These are phyloP conservation scores for Sycophaga agraensis DNA, from an alignment of 1,140 invertebrate genomes.

Conservation along the genomic window DNA sequence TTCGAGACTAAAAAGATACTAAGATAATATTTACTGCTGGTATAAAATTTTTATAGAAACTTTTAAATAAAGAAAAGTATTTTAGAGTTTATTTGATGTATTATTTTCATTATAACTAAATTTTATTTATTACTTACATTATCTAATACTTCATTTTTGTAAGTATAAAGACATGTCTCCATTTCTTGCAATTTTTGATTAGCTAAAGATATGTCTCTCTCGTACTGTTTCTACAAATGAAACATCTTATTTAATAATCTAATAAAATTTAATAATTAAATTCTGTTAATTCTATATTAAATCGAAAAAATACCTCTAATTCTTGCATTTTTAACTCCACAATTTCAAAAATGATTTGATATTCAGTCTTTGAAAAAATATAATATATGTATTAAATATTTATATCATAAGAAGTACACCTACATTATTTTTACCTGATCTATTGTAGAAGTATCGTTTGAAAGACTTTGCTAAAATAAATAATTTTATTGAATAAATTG, in stretches of 20 bases:
- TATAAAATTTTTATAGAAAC: neutral
- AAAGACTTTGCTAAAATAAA: too few species aligned
- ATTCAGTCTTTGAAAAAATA: too few species aligned
- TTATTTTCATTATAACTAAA: neutral
- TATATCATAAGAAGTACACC: too few species aligned
- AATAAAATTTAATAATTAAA: too few species aligned
- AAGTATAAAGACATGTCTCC: constrained; percentile 30
- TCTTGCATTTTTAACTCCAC: too few species aligned
- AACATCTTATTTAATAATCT: too few species aligned
- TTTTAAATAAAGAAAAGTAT: too few species aligned
- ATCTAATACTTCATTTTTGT: constrained; percentile 33
- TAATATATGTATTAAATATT: too few species aligned
- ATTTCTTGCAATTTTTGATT: constrained; percentile 36
- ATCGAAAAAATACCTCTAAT: constrained; percentile 4
- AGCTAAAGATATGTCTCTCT: constrained; percentile 25
- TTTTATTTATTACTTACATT: constrained; percentile 33
- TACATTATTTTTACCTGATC: too few species aligned
- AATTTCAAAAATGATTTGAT: too few species aligned
- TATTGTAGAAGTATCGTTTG: too few species aligned
- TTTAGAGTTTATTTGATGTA: neutral
- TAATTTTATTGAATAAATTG: neutral
- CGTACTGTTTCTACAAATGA: constrained; percentile 29
- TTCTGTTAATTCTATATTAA: too few species aligned
- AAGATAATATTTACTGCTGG: neutral
- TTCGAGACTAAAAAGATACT: neutral